Evolutionary conservation across 2,797 vertebrate species (phyloP).

Genomic region (Acipenser transmontanus): DNA sequence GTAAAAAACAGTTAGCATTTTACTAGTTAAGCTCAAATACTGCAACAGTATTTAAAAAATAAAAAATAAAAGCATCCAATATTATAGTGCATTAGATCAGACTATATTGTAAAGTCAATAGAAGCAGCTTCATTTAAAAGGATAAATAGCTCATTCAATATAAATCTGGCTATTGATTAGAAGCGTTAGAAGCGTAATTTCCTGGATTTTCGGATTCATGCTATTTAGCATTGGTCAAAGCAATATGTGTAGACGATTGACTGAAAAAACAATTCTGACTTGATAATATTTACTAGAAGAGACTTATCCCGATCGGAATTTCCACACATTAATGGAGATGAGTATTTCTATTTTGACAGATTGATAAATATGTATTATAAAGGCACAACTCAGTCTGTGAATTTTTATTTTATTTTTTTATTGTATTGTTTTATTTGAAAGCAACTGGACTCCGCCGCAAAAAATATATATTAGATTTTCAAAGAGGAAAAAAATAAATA

Average conservation of each 20-base stretch:
- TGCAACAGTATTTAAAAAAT: conserved; percentile 35
- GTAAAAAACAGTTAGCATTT: too few relatives aligned
- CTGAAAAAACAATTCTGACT: conserved; percentile 34
- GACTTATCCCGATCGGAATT: conserved; percentile 8
- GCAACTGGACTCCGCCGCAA: conserved; percentile 48
- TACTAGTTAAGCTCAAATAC: too few relatives aligned
- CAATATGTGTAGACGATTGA: conserved; percentile 33
- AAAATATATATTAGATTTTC: conserved; percentile 55
- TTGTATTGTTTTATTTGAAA: conserved; percentile 59
- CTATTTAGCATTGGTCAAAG: conserved; percentile 50
- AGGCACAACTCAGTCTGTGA: conserved; percentile 33
- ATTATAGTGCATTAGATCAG: conserved; percentile 34
- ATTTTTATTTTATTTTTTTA: conserved; percentile 3
- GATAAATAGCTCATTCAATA: conserved; percentile 36
- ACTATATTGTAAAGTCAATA: conserved; percentile 27
- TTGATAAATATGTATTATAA: conserved; percentile 65
- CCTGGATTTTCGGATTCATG: conserved; percentile 35
- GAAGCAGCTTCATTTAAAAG: conserved; percentile 40
- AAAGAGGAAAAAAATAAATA: conserved; percentile 58
- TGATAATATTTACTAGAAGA: conserved; percentile 33
- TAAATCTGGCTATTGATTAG: conserved; percentile 58
- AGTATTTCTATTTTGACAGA: conserved; percentile 56
- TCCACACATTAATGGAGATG: conserved; percentile 38
- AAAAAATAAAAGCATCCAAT: conserved; percentile 44
- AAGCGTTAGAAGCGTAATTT: conserved; percentile 46